phyloP scores from a whole-genome alignment of 1,140 invertebrate genomes.

The Acyrthosiphon pisum region DNA sequence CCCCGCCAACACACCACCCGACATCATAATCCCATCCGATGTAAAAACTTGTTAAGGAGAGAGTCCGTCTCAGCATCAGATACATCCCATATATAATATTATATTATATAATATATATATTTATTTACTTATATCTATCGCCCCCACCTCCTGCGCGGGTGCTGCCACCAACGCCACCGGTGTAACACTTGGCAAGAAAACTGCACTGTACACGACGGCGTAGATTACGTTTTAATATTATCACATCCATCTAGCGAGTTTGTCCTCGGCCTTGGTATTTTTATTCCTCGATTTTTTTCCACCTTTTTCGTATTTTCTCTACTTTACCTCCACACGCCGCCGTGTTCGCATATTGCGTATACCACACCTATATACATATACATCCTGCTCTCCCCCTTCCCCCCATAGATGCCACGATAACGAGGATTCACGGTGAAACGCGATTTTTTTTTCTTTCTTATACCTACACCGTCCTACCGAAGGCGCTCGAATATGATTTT shows the following conservation, averaged over 20 bases:
- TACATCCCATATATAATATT: not conserved
- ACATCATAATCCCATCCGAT: constrained; percentile 15
- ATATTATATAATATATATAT: not conserved
- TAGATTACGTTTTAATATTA: constrained; percentile 55
- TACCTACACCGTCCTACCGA: not conserved
- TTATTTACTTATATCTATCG: not conserved
- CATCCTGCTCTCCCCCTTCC: no score
- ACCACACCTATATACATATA: not conserved
- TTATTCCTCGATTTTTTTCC: constrained; percentile 6
- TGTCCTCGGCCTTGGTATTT: constrained; percentile 2
- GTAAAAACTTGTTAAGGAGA: constrained; percentile 47
- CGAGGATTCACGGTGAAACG: not conserved
- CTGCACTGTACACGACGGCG: not conserved
- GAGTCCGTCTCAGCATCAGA: not conserved
- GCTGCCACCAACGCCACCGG: not conserved
- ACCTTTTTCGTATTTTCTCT: not conserved
- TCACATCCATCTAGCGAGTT: constrained; percentile 42
- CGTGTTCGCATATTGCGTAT: not conserved
- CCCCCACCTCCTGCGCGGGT: no score
- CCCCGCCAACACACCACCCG: not conserved
- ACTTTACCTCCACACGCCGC: not conserved
- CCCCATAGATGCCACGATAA: not conserved
- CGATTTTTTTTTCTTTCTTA: not conserved
- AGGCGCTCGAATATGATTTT: not conserved
- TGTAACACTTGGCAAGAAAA: constrained; percentile 39